phyloP scores from a whole-genome alignment of 2,888 invertebrate genomes.

The Tinea pellionella region DNA sequence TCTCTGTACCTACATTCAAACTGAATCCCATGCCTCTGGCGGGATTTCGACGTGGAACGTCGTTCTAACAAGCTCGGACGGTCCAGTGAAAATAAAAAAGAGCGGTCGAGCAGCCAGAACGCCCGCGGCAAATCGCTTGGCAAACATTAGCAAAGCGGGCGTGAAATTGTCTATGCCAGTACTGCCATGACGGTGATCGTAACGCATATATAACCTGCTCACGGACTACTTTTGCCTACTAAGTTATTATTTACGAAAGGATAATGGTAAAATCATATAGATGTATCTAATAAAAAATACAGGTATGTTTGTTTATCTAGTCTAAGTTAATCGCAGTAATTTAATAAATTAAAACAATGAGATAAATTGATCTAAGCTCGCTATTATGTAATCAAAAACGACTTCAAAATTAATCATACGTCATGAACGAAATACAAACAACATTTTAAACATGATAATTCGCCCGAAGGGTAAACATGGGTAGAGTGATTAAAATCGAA shows the following conservation, averaged over 20 bases:
- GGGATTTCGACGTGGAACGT: slow-evolving; percentile 14
- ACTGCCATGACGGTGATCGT: slow-evolving; percentile 28
- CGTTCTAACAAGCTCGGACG: slow-evolving; percentile 26
- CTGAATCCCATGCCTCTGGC: slow-evolving; percentile 12
- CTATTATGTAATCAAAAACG: slow-evolving; percentile 52
- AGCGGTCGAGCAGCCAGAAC: slow-evolving; percentile 20
- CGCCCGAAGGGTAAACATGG: slow-evolving; percentile 37
- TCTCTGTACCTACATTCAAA: slow-evolving; percentile 6
- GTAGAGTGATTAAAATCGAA: slow-evolving; percentile 33
- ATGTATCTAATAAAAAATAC: no score
- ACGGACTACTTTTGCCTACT: background rate
- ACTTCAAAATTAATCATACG: slow-evolving; percentile 44
- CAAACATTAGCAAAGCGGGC: slow-evolving; percentile 58
- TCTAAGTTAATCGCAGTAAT: slow-evolving; percentile 17
- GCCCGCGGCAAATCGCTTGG: slow-evolving; percentile 50
- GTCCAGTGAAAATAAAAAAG: slow-evolving; percentile 24
- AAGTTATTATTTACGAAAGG: background rate
- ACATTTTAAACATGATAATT: slow-evolving; percentile 36
- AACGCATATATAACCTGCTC: slow-evolving; percentile 33
- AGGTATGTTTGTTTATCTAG: no score
- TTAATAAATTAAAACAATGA: slow-evolving; percentile 24
- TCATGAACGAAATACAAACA: slow-evolving; percentile 46
- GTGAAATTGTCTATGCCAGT: slow-evolving; percentile 51
- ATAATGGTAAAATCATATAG: no score
- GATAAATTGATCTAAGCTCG: slow-evolving; percentile 25